Evolutionary conservation across 2,113 vertebrate genomes (phyloP).

Genomic region (Oreochromis niloticus): DNA sequence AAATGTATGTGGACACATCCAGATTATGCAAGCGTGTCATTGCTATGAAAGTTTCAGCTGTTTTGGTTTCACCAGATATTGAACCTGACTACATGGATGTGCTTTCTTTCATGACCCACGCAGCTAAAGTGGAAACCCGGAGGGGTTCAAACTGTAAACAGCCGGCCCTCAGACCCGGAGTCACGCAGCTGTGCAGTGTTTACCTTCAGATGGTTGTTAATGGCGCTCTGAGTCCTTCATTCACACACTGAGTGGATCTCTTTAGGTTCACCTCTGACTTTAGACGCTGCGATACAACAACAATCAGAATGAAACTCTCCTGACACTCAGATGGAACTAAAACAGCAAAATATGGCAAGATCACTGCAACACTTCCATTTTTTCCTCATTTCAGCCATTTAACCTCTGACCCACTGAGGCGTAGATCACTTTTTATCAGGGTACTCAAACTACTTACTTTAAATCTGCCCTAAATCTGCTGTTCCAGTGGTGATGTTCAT

Average conservation of each 20-base stretch:
- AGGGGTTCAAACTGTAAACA: background rate
- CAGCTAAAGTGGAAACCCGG: background rate
- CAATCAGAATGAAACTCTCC: background rate
- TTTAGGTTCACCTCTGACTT: constrained; percentile 2
- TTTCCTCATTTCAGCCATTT: background rate
- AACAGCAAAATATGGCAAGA: background rate
- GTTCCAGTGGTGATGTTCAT: background rate
- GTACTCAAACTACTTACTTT: background rate
- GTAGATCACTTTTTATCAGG: background rate
- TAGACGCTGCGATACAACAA: background rate
- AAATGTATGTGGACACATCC: background rate
- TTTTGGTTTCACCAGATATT: background rate
- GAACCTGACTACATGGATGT: background rate
- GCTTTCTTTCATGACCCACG: background rate
- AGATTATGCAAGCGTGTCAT: background rate
- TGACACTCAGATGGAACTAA: background rate
- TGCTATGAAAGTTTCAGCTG: background rate
- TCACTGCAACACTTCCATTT: background rate
- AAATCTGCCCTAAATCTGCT: background rate
- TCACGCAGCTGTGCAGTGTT: background rate
- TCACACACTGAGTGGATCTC: background rate
- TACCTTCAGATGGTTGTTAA: constrained; percentile 1
- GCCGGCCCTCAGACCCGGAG: background rate
- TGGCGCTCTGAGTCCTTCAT: background rate
- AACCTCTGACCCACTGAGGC: background rate